Percentiles rank a stretch among this genome's conserved stretches.
Evolutionary conservation across 1,140 invertebrate genomes (phyloP).

Genomic region (Drosophila neocordata): DNA sequence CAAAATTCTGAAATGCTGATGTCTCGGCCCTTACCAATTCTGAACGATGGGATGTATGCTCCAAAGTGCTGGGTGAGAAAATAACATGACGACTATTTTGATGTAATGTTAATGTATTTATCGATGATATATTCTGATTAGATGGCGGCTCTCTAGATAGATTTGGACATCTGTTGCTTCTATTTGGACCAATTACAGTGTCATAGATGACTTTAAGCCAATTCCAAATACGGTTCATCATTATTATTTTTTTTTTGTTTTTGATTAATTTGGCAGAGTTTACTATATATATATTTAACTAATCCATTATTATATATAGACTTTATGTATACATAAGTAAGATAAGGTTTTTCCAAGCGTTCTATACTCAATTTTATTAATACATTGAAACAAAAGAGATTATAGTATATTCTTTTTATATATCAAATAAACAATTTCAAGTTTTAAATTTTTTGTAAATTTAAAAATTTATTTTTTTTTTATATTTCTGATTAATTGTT

Average conservation of each 20-base stretch:
- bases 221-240: neutral
- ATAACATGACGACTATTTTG: constrained; percentile 16
- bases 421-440: too few species aligned
- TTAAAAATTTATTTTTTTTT: too few species aligned
- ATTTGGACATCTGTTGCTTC: too few species aligned
- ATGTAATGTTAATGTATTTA: neutral
- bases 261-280: neutral
- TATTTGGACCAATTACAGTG: constrained; percentile 22
- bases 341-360: too few species aligned
- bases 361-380: too few species aligned
- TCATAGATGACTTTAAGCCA: constrained; percentile 16
- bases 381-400: too few species aligned
- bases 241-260: neutral
- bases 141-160: neutral
- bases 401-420: too few species aligned
- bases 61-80: constrained; percentile 32
- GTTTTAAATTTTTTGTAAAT: too few species aligned
- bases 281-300: neutral
- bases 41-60: neutral
- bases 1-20: constrained; percentile 29
- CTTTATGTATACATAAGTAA: too few species aligned
- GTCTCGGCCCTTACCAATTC: constrained; percentile 7
- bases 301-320: neutral
- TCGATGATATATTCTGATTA: too few species aligned
- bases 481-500: too few species aligned